phyloP scores from a whole-genome alignment of 2,888 invertebrate species.

The Leptura quadrifasciata region DNA sequence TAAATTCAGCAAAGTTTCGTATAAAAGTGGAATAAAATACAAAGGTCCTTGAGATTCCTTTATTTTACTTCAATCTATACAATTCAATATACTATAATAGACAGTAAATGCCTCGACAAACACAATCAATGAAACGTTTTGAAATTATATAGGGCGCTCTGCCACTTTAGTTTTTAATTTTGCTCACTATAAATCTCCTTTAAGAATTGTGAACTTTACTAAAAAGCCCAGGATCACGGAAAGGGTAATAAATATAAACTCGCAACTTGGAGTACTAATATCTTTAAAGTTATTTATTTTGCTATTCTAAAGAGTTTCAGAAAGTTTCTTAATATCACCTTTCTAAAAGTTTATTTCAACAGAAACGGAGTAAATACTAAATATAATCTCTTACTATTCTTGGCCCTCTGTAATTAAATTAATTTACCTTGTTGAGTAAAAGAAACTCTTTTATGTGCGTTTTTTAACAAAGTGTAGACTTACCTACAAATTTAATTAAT shows the following conservation, averaged over 20 bases:
- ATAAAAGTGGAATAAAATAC: not conserved
- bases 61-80: slow-evolving; percentile 1
- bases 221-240: slow-evolving; percentile 12
- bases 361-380: slow-evolving; percentile 13
- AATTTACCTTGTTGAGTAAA: not conserved
- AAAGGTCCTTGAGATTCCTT: slow-evolving; percentile 8
- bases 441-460: not conserved
- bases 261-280: slow-evolving; percentile 42
- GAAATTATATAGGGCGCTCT: slow-evolving; percentile 18
- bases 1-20: not conserved
- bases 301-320: slow-evolving; percentile 37
- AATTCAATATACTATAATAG: slow-evolving; percentile 25
- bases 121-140: slow-evolving; percentile 28
- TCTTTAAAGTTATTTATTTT: slow-evolving; percentile 48
- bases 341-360: slow-evolving; percentile 18
- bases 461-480: not conserved
- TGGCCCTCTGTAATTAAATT: not conserved
- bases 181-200: slow-evolving; percentile 37
- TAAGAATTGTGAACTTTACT: slow-evolving; percentile 27
- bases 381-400: slow-evolving; percentile 20
- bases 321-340: slow-evolving; percentile 48
- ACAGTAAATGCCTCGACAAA: slow-evolving; percentile 21
- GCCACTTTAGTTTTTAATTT: slow-evolving; percentile 41
- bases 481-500: not conserved
- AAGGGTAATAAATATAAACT: slow-evolving; percentile 46